Evolutionary conservation across 2,888 invertebrate genomes (phyloP), one percentile per base, ranked within the genome.

Genomic region (Meiosimyza platycephala): DNA sequence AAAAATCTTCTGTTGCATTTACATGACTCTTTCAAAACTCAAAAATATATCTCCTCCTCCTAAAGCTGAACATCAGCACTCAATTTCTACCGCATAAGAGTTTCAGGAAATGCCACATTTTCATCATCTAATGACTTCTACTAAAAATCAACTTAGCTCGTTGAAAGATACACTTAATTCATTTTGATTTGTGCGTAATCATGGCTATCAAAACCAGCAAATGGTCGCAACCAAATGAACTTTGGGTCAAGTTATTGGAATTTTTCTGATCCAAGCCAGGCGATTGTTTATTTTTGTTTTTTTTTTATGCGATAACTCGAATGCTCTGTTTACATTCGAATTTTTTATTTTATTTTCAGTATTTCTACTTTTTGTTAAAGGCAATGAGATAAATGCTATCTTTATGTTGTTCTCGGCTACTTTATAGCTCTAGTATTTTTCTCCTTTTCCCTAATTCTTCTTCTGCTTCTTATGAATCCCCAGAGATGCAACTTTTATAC

Each of bases 381-480:
- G 47, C 22, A 54, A 51, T 52, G 22, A 40, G 57, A 66, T 72
- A 51, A 59, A 62, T 68, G 70, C 40, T 74, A 62, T 70, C 62
- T 62, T 68, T 60, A 65, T 72, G 48, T 55, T 33, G 12, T 67
- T 51, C 60, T 67, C 66, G 28, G 63, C 40, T 65, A 70, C 60
- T 74, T 72, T 64, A 47, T 18, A 54, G 68, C 66, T 54, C 40
- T 2, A 40, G 40, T 18, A 11, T 65, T 48, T 65, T 48, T 62
- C 16, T 62, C 33, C n/a, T 16, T 5, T 11, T 11, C 55, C n/a
- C 11, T 22, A 9, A 11, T 16, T 16, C n/a, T 16, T 12, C 55
- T 55, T 11, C 11, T 22, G 18, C 18, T 55, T 55, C 55, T 55
- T 22, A n/a, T 55, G 55, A 55, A n/a, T 55, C 55, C 55, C 55